A percentile compares a stretch with the other conserved stretches of the same genome.
Evolutionary conservation across 2,888 invertebrate genomes (phyloP).

Genomic region (Conistra vaccinii): DNA sequence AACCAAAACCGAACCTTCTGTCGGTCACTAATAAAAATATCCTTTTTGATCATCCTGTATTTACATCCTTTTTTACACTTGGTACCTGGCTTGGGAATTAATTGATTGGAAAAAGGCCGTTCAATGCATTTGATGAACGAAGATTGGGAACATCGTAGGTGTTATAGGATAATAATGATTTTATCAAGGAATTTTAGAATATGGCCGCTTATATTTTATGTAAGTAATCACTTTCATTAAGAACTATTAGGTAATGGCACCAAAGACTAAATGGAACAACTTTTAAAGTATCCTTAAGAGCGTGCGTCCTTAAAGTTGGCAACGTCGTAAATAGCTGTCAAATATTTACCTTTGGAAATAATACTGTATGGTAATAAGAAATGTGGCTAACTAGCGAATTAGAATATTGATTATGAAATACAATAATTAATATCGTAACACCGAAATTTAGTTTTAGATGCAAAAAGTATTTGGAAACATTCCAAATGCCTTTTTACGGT

Average conservation of each 20-base stretch:
- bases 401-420: too few species aligned
- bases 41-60: conserved; percentile 71
- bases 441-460: too few species aligned
- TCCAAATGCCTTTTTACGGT: too few species aligned
- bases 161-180: conserved; percentile 67
- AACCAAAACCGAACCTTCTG: too few species aligned
- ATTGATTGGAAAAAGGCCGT: conserved; percentile 83
- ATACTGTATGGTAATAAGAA: too few species aligned
- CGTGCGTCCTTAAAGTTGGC: too few species aligned
- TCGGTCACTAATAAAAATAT: background rate
- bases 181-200: conserved; percentile 59
- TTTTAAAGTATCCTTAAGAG: conserved; percentile 19
- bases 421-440: too few species aligned
- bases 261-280: conserved; percentile 27
- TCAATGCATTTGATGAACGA: conserved; percentile 76
- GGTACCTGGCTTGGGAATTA: conserved; percentile 81
- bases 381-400: too few species aligned
- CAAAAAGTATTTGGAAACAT: too few species aligned
- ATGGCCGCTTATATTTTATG: conserved; percentile 45
- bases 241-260: conserved; percentile 35
- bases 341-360: too few species aligned
- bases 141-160: conserved; percentile 72
- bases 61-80: conserved; percentile 69
- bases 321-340: too few species aligned
- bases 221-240: conserved; percentile 56